Percentiles rank a stretch among this genome's conserved stretches.
Conservation (phyloP, 37 sponge, comb jelly and placozoan genomes). For the Haliclona indistincta region DNA sequence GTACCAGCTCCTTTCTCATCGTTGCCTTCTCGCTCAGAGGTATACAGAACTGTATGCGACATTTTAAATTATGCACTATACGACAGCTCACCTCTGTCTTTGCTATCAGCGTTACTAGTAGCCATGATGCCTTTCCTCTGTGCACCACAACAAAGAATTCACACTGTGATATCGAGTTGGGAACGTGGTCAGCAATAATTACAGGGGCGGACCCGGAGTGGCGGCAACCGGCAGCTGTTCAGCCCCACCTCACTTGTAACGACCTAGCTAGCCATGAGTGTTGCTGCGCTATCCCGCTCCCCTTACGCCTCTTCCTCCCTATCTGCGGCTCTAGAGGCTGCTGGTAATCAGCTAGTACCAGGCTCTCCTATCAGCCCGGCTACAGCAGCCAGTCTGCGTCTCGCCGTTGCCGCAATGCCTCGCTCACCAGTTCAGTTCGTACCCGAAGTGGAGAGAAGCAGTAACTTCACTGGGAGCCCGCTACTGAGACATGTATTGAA, state of each 20-base stretch:
- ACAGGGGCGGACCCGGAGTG: too few relatives aligned
- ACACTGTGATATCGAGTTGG: too few relatives aligned
- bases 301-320: not conserved
- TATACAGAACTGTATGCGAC: slow-evolving; percentile 73
- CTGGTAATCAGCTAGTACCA: slow-evolving; percentile 38
- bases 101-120: too few relatives aligned
- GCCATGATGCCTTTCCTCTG: too few relatives aligned
- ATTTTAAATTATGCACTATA: too few relatives aligned
- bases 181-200: too few relatives aligned
- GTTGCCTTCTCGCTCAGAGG: slow-evolving; percentile 80
- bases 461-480: slow-evolving; percentile 43
- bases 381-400: not conserved
- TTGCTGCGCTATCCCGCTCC: too few relatives aligned
- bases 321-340: not conserved
- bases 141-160: too few relatives aligned
- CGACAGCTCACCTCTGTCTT: too few relatives aligned
- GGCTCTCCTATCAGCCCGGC: slow-evolving; percentile 35
- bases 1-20: slow-evolving; percentile 89
- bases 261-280: too few relatives aligned
- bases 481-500: slow-evolving; percentile 28
- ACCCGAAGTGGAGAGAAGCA: not conserved
- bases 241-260: too few relatives aligned
- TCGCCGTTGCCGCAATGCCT: not conserved
- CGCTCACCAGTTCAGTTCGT: not conserved
- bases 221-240: too few relatives aligned